phyloP scores from a whole-genome alignment of 2,113 vertebrate species.

The Vulpes ferrilata region DNA sequence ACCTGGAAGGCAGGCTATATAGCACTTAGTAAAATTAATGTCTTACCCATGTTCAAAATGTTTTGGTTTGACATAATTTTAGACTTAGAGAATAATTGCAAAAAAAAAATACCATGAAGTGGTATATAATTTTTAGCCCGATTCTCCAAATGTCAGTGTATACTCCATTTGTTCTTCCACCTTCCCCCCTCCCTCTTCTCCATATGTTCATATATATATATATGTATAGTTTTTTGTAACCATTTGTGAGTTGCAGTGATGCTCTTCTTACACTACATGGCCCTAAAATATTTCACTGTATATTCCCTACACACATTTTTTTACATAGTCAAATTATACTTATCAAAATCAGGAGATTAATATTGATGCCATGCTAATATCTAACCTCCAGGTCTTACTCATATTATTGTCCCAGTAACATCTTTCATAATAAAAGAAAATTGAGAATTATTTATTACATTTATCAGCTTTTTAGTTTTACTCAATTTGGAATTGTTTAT shows the following conservation, averaged over 20 bases:
- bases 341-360: slow-evolving; percentile 46
- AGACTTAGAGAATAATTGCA: not conserved
- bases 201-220: not conserved
- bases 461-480: not conserved
- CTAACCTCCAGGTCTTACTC: not conserved
- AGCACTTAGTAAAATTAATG: slow-evolving; percentile 16
- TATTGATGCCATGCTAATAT: not conserved
- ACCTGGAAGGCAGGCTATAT: not conserved
- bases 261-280: not conserved
- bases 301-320: not conserved
- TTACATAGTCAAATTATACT: slow-evolving; percentile 16
- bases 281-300: slow-evolving; percentile 10
- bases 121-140: not conserved
- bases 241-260: slow-evolving; percentile 8
- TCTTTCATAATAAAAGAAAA: slow-evolving; percentile 37
- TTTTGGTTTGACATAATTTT: slow-evolving; percentile 22
- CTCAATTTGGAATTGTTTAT: not conserved
- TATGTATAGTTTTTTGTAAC: not conserved
- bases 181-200: not conserved
- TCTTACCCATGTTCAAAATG: not conserved
- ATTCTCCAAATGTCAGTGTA: not conserved
- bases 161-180: not conserved
- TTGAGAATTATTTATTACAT: not conserved
- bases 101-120: not conserved
- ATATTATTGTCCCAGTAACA: not conserved